Percentiles rank a stretch among this genome's conserved stretches.
These are phyloP conservation scores for Brachionus plicatilis DNA, from an alignment of 1,140 invertebrate species.

Conservation along the genomic window DNA sequence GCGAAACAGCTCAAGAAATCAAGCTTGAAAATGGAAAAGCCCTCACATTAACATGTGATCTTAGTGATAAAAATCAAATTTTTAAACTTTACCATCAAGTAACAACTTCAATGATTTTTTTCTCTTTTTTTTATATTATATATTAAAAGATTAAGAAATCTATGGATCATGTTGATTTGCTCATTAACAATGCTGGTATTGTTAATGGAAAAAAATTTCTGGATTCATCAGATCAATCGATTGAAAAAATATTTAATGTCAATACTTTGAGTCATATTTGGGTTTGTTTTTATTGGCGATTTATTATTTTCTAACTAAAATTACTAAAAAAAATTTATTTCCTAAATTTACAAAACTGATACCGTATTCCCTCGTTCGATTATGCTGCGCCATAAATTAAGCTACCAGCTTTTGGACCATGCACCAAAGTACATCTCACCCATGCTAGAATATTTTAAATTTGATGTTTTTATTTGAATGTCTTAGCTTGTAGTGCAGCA, in stretches of 20 bases:
- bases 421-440: no score
- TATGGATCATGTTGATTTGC: constrained; percentile 72
- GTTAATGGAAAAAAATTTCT: constrained; percentile 76
- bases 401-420: no score
- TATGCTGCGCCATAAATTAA: no score
- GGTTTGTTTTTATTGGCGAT: constrained; percentile 42
- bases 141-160: constrained; percentile 56
- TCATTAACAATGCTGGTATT: constrained; percentile 90
- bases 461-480: no score
- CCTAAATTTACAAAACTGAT: no score
- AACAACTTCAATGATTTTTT: neutral
- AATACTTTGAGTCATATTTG: constrained; percentile 66
- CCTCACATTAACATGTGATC: constrained; percentile 57
- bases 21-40: neutral
- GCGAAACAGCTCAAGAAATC: constrained; percentile 63
- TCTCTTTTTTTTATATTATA: neutral
- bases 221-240: constrained; percentile 70
- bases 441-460: no score
- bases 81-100: constrained; percentile 70
- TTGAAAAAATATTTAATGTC: constrained; percentile 63
- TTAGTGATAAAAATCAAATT: constrained; percentile 68
- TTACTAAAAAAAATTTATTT: no score
- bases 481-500: no score
- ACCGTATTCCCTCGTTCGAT: no score
- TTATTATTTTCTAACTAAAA: no score